Conservation (phyloP, 1,140 invertebrate genomes). For the Penaeus chinensis region DNA sequence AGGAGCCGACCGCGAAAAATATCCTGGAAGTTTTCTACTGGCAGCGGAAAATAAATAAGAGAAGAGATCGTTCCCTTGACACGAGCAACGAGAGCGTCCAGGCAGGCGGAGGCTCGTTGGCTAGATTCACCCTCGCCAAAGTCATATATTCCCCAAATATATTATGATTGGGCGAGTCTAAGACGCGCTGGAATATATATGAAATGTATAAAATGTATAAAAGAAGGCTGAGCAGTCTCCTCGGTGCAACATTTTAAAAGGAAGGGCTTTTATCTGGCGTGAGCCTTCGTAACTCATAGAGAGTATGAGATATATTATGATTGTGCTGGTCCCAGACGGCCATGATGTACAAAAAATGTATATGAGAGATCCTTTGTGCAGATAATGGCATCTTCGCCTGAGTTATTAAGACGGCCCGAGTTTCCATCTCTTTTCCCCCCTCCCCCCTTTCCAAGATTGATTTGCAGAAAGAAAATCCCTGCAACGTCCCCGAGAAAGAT, state of each 20-base stretch:
- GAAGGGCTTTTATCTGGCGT: no score
- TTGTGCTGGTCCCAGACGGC: neutral
- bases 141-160: slow-evolving; percentile 43
- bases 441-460: slow-evolving; percentile 6
- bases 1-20: slow-evolving; percentile 1
- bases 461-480: no score
- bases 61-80: slow-evolving; percentile 24
- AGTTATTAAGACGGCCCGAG: neutral
- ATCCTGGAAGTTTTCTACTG: neutral
- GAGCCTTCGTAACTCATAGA: no score
- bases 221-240: no score
- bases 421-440: slow-evolving; percentile 28
- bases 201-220: slow-evolving; percentile 3
- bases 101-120: slow-evolving; percentile 13
- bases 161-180: slow-evolving; percentile 37
- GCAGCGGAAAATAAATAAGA: slow-evolving; percentile 32
- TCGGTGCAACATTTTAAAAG: no score
- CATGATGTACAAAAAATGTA: slow-evolving; percentile 16
- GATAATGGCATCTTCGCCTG: neutral
- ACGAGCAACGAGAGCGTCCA: slow-evolving; percentile 20
- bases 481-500: no score
- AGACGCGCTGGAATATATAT: slow-evolving; percentile 29
- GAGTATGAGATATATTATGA: no score
- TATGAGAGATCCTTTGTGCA: neutral
- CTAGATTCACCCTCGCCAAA: neutral